These are phyloP conservation scores for Geophilus truncorum DNA, from an alignment of 2,888 invertebrate genomes.

Conservation along the genomic window DNA sequence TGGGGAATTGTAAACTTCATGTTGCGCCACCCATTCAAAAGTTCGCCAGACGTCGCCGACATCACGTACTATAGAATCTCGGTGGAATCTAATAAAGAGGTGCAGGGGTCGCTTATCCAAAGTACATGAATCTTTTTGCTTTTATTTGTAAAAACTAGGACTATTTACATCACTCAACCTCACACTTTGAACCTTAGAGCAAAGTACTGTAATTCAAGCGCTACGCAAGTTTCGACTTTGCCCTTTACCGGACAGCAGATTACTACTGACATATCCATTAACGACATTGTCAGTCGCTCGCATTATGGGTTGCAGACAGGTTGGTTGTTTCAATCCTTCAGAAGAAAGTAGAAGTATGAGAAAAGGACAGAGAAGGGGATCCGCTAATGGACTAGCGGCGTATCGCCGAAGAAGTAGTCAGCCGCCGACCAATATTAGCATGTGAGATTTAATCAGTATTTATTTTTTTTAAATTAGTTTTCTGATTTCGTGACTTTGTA, in stretches of 20 bases:
- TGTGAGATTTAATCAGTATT: neutral
- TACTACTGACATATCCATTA: neutral
- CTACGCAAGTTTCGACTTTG: conserved; percentile 1
- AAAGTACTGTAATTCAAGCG: conserved; percentile 2
- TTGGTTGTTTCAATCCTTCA: neutral
- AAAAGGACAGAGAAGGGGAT: neutral
- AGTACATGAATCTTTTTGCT: neutral
- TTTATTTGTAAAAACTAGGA: neutral
- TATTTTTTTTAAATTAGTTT: neutral
- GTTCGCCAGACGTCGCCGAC: neutral
- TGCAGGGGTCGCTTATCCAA: neutral
- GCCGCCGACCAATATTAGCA: neutral
- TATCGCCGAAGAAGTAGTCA: neutral
- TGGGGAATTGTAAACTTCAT: neutral
- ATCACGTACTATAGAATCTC: neutral
- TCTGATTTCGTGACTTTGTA: no score
- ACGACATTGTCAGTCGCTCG: neutral
- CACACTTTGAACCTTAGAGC: neutral
- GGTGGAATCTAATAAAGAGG: neutral
- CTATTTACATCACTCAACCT: conserved; percentile 17
- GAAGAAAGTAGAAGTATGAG: neutral
- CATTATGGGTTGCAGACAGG: neutral
- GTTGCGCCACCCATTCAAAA: neutral
- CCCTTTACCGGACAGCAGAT: neutral
- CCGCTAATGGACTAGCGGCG: neutral